A percentile compares a stretch with the other conserved stretches of the same genome.
These are phyloP conservation scores for Tamandua tetradactyla DNA, from an alignment of 2,797 vertebrate species.

Conservation along the genomic window DNA sequence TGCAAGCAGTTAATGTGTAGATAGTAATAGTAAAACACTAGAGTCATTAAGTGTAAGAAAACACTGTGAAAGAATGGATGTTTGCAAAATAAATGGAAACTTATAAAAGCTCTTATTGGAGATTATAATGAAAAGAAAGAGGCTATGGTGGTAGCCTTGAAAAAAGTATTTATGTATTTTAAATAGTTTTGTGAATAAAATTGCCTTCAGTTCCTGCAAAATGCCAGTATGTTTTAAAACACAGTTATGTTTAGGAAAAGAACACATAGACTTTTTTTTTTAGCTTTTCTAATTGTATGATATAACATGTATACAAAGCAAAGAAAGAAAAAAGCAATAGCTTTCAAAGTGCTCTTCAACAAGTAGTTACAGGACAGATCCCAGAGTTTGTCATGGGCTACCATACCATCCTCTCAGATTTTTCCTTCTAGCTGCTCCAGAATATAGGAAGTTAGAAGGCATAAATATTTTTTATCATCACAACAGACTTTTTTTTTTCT, in stretches of 20 bases:
- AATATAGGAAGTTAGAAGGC: no score
- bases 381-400: no score
- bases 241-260: neutral
- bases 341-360: no score
- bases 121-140: neutral
- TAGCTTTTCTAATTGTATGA: no score
- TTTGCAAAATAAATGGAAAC: conserved; percentile 20
- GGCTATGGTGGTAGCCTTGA: neutral
- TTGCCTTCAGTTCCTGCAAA: conserved; percentile 4
- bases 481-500: no score
- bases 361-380: no score
- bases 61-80: neutral
- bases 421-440: no score
- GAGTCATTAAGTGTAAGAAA: neutral
- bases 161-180: neutral
- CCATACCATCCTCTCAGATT: no score
- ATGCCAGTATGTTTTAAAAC: conserved; percentile 8
- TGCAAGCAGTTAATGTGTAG: neutral
- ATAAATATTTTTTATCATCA: no score
- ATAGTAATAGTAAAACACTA: neutral
- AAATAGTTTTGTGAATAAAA: conserved; percentile 24
- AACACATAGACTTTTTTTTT: neutral
- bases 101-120: neutral
- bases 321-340: no score
- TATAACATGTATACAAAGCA: no score